Base-by-base conservation (phyloP, 1,140 invertebrate genomes). In the Araneus ventricosus region DNA sequence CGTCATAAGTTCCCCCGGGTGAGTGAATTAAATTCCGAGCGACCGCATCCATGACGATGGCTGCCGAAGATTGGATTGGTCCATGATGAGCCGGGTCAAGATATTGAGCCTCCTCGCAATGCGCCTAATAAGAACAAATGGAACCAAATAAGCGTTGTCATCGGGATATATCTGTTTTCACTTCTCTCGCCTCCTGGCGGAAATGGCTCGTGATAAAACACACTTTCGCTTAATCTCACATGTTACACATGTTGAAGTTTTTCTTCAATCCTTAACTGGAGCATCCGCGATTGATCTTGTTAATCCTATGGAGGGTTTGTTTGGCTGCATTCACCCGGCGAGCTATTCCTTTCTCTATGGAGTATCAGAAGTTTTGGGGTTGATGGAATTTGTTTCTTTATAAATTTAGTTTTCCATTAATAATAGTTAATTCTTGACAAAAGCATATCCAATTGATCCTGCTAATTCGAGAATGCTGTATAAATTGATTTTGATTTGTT, bases 21-120 rank as follows among this genome's bases (percentile, higher is more conserved):
- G 91, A 93, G 91, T 93, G 91, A 93, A 93, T 93, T 93, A 93
- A 93, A 93, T 93, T 93, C 91, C 91, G 84, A 85, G 91, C 91
- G 41, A 93, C 85, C 84, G 85, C 84, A 87, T 93, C 91, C 82
- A 92, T 90, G 89, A 90, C 79, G 89, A 79, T 90, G 52, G 89
- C 89, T 90, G 89, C 63, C 37, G 59, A 85, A 86, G 91, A 93
- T 93, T 93, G 91, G 91, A 93, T 93, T 88, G 84, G 41, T 17
- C 67, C 63, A 93, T 93, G 63, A 93, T 88, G 91, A 93, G 52
- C 37, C 37, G 61, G 91, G 91, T 93, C 91, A 93, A 93, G 91
- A 93, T 93, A 93, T 93, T 93, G 91, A 85, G 67, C 75, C n/a
- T 20, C 87, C 37, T 57, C n/a, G 34, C 75, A 85, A 63, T 63